These are phyloP conservation scores for Halcyon malimbica DNA, from an alignment of 2,113 vertebrate species.

Conservation along the genomic window DNA sequence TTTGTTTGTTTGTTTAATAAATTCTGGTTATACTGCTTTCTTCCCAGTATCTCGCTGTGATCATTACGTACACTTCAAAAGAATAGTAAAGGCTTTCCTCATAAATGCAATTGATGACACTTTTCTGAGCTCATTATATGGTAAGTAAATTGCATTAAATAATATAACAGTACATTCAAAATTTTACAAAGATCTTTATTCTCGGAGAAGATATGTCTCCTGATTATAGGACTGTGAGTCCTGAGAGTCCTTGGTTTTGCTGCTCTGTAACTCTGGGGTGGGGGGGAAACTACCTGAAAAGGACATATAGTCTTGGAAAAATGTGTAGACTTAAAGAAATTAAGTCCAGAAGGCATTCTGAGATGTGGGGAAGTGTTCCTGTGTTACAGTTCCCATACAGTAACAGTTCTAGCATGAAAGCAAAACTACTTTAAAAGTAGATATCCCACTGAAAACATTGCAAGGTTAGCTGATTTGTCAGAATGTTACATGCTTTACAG, in stretches of 20 bases:
- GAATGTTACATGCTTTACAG: not conserved
- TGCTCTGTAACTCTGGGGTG: not conserved
- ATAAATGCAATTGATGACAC: slow-evolving; percentile 81
- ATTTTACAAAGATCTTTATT: not conserved
- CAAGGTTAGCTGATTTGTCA: not conserved
- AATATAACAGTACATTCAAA: not conserved
- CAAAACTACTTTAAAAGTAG: not conserved
- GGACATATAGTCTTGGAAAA: not conserved
- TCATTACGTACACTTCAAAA: slow-evolving; percentile 80
- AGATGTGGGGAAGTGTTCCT: not conserved
- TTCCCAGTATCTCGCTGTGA: slow-evolving; percentile 75
- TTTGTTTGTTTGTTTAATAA: not conserved
- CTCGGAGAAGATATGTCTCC: not conserved
- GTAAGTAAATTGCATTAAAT: slow-evolving; percentile 71
- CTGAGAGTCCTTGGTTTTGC: not conserved
- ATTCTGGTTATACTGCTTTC: not conserved
- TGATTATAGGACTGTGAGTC: not conserved
- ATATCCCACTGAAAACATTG: not conserved
- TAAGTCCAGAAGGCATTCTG: not conserved
- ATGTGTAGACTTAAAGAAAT: not conserved
- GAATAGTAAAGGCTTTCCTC: slow-evolving; percentile 84
- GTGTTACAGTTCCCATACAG: not conserved
- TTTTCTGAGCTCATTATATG: slow-evolving; percentile 83
- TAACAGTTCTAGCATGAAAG: not conserved
- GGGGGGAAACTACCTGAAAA: not conserved